A percentile compares a stretch with the other conserved stretches of the same genome.
Conservation (phyloP, 2,888 invertebrate species). For the Cosmia pyralina region DNA sequence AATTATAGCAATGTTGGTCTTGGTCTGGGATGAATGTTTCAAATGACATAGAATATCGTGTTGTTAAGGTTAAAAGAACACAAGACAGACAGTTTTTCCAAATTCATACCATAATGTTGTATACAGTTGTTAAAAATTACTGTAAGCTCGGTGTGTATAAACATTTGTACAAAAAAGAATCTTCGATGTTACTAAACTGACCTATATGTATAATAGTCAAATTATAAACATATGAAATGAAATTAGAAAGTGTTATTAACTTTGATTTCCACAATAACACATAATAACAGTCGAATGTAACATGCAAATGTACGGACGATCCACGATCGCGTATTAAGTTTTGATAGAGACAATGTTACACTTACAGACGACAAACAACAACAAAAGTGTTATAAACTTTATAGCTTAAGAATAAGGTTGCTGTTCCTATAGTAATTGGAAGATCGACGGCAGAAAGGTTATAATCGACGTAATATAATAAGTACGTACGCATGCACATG, state of each 20-base stretch:
- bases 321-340: slow-evolving; percentile 75
- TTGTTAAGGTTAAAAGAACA: not conserved
- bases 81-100: not conserved
- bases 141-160: slow-evolving; percentile 11
- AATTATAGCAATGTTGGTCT: slow-evolving; percentile 13
- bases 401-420: slow-evolving; percentile 45
- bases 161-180: slow-evolving; percentile 28
- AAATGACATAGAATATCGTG: not conserved
- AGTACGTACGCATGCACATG: slow-evolving; percentile 79
- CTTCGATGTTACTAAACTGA: slow-evolving; percentile 17
- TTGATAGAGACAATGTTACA: slow-evolving; percentile 64
- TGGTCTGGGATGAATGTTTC: slow-evolving; percentile 1
- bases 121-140: not conserved
- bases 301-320: slow-evolving; percentile 79
- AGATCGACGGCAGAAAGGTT: slow-evolving; percentile 18
- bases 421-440: not conserved
- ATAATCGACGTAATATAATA: slow-evolving; percentile 71
- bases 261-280: slow-evolving; percentile 71
- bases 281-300: slow-evolving; percentile 77
- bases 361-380: slow-evolving; percentile 42
- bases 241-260: slow-evolving; percentile 80
- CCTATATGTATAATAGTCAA: slow-evolving; percentile 45
- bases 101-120: too few species aligned
- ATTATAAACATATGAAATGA: slow-evolving; percentile 64
- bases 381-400: slow-evolving; percentile 57